Base-by-base conservation (phyloP, 2,797 vertebrate species). In the Borostomias antarcticus region DNA sequence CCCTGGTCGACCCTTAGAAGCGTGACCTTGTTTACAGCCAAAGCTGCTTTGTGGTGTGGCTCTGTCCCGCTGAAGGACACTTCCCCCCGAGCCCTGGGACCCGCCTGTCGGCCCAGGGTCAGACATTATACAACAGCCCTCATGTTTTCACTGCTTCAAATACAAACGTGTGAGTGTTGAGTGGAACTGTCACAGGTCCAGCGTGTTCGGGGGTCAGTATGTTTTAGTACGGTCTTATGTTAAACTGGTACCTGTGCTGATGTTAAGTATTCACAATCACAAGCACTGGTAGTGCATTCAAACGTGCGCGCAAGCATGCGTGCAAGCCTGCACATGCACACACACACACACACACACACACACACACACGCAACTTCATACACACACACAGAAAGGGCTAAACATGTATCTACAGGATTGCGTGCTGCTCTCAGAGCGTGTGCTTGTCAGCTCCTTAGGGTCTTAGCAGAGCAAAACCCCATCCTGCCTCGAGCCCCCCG, bases 21-120 rank as follows among this genome's bases (percentile, higher is more conserved):
- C n/a, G n/a, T n/a, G n/a, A n/a, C n/a, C n/a, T 32, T 75, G 69
- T 80, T 72, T 75, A 68, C 62, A 45, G 23, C 47, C 68, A 75
- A 82, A 71, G 62, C 65, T 48, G 68, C 60, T 72, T 71, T 75
- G 62, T 65, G 66, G 54, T 50, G 13, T 61, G 8, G 29, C 60
- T 64, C 51, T 68, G 33, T 61, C 62, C 48, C 48, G 10, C 51
- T 23, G 26, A 52, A 59, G 48, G 21, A 35, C 58, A 68, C 66
- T 76, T 72, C 64, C 59, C 59, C 37, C 45, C n/a, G n/a, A n/a
- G n/a, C n/a, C n/a, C n/a, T n/a, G n/a, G n/a, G n/a, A n/a, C n/a
- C n/a, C n/a, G n/a, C n/a, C n/a, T n/a, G n/a, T n/a, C n/a, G n/a
- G n/a, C n/a, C n/a, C n/a, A n/a, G n/a, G n/a, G n/a, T n/a, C n/a